Percentiles rank a stretch among this genome's conserved stretches.
Evolutionary conservation across 1,140 invertebrate genomes (phyloP).

Genomic region (Tenebrio molitor): DNA sequence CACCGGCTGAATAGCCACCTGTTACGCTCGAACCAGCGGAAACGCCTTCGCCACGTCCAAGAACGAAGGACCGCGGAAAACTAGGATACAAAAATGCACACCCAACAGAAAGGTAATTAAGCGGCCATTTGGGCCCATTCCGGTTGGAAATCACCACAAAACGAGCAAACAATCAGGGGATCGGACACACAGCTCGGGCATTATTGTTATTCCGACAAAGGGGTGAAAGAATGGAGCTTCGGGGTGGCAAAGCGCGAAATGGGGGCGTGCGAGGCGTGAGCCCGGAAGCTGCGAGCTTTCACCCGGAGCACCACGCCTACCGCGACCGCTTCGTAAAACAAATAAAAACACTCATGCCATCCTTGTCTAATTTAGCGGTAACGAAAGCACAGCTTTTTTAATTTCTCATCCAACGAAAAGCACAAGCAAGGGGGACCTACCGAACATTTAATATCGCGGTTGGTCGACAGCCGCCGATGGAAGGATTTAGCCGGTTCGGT

Average conservation of each 20-base stretch:
- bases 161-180: slow-evolving; percentile 14
- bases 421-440: slow-evolving; percentile 67
- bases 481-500: slow-evolving; percentile 76
- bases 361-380: slow-evolving; percentile 36
- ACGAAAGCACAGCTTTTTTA: slow-evolving; percentile 20
- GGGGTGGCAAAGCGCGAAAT: background rate
- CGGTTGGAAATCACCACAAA: background rate
- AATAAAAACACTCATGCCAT: slow-evolving; percentile 58
- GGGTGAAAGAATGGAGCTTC: slow-evolving; percentile 17
- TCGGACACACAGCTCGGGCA: background rate
- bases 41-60: slow-evolving; percentile 5
- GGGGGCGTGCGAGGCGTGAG: background rate
- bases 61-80: background rate
- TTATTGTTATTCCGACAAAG: background rate
- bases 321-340: slow-evolving; percentile 53
- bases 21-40: slow-evolving; percentile 33
- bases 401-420: slow-evolving; percentile 25
- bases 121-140: no score
- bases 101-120: background rate
- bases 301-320: slow-evolving; percentile 55
- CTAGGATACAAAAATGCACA: background rate
- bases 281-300: slow-evolving; percentile 6
- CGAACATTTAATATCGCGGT: slow-evolving; percentile 74
- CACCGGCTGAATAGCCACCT: slow-evolving; percentile 42
- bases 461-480: slow-evolving; percentile 76